Base-by-base conservation (phyloP, 2,113 vertebrate genomes). In the Cololabis saira region DNA sequence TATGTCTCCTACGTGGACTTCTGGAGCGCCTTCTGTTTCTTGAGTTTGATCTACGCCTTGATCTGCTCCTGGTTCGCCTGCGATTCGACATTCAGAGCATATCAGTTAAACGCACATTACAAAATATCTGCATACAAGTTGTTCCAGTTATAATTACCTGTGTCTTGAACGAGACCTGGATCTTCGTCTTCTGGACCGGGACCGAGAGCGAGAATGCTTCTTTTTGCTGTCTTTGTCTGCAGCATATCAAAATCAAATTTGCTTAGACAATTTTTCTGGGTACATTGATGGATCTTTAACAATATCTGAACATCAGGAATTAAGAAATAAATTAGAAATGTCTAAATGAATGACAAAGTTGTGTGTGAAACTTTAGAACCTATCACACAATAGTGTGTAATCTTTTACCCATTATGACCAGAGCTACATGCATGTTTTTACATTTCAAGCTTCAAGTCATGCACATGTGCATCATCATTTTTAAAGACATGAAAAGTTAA, bases 191-290 rank as follows among this genome's bases (percentile, higher is more conserved):
- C 97, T 93, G 0, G 97, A 99, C 67, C 94, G 94, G 0, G 97
- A 98, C 58, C 96, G 82, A 14, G 96, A 96, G 14, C 95, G 92
- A 0, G 96, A 95, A 74, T 93, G 95, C 61, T 95, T 96, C 84
- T 95, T 93, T 66, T 98, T 98, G 81, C 96, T 95, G 60, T 98
- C 98, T 74, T 98, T 98, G 82, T 95, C 96, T 98, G 68, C 7
- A 89, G 74, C 15, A 54, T 6, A 52, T 18, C 1, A 55, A 47
- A 21, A 7, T 2, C 24, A 37, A 9, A 7, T n/a, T 11, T 37
- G 33, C 6, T 37, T 4, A 37, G 3, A 37, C 6, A n/a, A n/a
- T n/a, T n/a, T 37, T 9, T 27, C 5, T 27, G 24, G 24, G 24
- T 27, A 37, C 33, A 37, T 1, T 37, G 10, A 37, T 30, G 30